phyloP scores from a whole-genome alignment of 2,797 vertebrate genomes.

The Chiroxiphia lanceolata region DNA sequence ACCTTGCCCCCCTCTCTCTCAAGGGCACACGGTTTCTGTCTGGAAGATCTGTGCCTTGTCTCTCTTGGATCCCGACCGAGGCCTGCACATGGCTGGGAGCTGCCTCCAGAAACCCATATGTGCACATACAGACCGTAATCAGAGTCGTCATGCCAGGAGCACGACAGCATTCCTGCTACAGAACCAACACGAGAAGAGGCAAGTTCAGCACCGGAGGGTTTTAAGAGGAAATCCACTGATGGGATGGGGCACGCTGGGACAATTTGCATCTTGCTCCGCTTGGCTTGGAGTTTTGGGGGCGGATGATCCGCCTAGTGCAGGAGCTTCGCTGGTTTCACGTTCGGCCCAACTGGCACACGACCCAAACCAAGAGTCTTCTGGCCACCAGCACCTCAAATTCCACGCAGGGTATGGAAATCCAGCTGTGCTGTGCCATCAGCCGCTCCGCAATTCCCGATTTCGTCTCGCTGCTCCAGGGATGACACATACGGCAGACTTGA shows the following conservation, averaged over 20 bases:
- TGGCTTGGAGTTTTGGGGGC: fast-evolving
- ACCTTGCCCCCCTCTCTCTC: not conserved
- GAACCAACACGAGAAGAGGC: not conserved
- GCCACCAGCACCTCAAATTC: not conserved
- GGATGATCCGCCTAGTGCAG: fast-evolving
- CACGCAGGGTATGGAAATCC: fast-evolving
- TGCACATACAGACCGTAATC: not conserved
- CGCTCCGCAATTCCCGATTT: not conserved
- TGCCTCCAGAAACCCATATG: constrained; percentile 41
- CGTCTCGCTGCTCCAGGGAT: not conserved
- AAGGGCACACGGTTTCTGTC: not conserved
- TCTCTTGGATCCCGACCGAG: not conserved
- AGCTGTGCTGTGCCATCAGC: constrained; percentile 7
- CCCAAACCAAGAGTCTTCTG: not conserved
- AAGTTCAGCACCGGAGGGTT: not conserved
- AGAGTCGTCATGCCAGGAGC: not conserved
- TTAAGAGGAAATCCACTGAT: fast-evolving
- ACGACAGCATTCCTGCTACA: not conserved
- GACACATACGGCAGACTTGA: constrained; percentile 30
- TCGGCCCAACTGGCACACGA: fast-evolving
- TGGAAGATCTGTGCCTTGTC: not conserved
- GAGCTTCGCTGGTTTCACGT: fast-evolving
- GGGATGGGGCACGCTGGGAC: fast-evolving
- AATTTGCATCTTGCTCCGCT: not conserved
- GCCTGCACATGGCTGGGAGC: not conserved